Evolutionary conservation across 2,888 invertebrate species (phyloP), one percentile per base, ranked within the genome.

Genomic region (Morpho helenor): DNA sequence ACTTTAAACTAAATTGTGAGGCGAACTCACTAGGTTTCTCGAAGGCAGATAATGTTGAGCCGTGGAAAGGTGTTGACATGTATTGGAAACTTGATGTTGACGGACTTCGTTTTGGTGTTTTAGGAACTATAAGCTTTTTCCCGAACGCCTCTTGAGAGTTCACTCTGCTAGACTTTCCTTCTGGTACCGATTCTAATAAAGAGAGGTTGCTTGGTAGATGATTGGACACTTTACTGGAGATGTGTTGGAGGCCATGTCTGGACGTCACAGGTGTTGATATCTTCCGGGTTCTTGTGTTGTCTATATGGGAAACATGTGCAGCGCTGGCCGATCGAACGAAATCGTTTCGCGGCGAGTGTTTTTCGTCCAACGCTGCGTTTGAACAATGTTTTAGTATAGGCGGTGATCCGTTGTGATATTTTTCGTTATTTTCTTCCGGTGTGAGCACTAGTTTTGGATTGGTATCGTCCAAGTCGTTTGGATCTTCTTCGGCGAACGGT

Each of bases 41-140:
- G 64, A 96, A 92, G 0, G 93, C 93, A 0, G 96, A 95, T 0
- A 96, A 71, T 0, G 96, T 96, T 47, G 96, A 96, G 0, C 96
- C 96, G 69, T 96, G 96, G 74, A 96, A 96, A 0, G 96, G 95
- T 0, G 96, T 96, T 50, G 95, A 95, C 76, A 96, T 93, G 72
- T 96, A 97, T 64, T 96, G 94, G 68, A 97, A 96, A 51, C 96
- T 96, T 44, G 96, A 96, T 0, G 94, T 94, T 0, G 96, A 96
- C 0, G 96, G 95, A 41, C 94, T 95, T 0, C 93, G 92, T 72
- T 92, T 93, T 0, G 94, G 94, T 2, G 92, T 85, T 51, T 92
- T 91, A 0, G 84, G 84, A 0, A 82, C 78, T 0, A 79, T 72
- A 2, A 86, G 59, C 10, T 87, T 87, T 57, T 82, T 92, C 0